A percentile compares a stretch with the other conserved stretches of the same genome.
Conservation (phyloP, 2,797 vertebrate genomes). For the Fundulus diaphanus region DNA sequence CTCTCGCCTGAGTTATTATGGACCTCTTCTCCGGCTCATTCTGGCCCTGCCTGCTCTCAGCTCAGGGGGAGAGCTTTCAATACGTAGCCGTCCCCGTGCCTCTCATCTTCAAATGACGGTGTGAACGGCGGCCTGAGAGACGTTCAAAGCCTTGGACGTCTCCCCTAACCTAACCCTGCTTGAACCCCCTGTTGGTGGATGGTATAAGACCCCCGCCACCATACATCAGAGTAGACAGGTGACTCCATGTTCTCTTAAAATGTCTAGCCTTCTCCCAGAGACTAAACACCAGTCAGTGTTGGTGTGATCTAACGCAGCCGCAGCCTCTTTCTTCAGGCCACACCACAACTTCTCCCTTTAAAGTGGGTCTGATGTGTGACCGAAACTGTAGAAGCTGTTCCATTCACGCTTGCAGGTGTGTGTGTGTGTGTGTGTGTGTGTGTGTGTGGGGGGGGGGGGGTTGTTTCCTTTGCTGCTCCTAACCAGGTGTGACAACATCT, state of each 20-base stretch:
- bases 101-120: too few species aligned
- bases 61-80: too few species aligned
- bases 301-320: not conserved
- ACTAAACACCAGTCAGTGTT: not conserved
- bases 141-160: too few species aligned
- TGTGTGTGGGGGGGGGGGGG: not conserved
- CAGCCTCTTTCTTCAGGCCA: conserved; percentile 4
- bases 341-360: conserved; percentile 36
- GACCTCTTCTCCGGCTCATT: not conserved
- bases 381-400: not conserved
- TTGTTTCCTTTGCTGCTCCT: conserved; percentile 10
- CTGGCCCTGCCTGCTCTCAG: not conserved
- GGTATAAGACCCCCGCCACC: too few species aligned
- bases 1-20: not conserved
- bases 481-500: not conserved
- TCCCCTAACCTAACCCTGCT: too few species aligned
- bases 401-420: conserved; percentile 4
- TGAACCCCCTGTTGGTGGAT: too few species aligned
- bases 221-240: not conserved
- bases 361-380: not conserved
- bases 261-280: not conserved
- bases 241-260: not conserved
- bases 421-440: too few species aligned
- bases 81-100: too few species aligned
- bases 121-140: too few species aligned